phyloP scores from a whole-genome alignment of 2,797 vertebrate genomes.

The Avahi laniger region DNA sequence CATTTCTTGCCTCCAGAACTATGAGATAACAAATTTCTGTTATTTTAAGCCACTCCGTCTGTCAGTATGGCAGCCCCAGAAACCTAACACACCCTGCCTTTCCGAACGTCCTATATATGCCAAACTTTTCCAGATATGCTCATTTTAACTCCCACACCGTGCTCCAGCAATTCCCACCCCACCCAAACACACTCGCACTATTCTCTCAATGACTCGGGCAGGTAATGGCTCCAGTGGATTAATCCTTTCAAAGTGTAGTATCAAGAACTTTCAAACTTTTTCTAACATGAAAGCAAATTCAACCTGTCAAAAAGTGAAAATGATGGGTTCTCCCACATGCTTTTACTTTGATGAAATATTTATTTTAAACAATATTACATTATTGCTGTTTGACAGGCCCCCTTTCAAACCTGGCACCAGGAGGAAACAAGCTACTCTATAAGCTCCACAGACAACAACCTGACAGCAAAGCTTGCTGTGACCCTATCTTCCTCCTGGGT shows the following conservation, averaged over 20 bases:
- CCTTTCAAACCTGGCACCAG: background rate
- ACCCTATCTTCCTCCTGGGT: background rate
- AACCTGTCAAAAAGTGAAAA: background rate
- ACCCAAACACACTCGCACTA: background rate
- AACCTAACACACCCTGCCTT: background rate
- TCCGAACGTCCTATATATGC: background rate
- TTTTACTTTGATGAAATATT: conserved; percentile 54
- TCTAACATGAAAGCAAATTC: conserved; percentile 18
- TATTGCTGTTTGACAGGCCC: background rate
- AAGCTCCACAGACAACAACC: background rate
- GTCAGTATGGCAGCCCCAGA: background rate
- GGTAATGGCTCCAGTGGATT: background rate
- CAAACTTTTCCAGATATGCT: background rate
- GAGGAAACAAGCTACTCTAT: background rate
- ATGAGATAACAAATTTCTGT: background rate
- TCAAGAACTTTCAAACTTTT: conserved; percentile 25
- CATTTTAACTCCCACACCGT: background rate
- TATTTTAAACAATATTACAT: conserved; percentile 36
- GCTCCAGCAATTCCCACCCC: background rate
- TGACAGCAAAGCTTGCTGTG: background rate
- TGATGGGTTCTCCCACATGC: background rate
- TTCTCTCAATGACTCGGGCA: background rate
- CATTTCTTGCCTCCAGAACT: background rate
- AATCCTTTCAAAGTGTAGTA: background rate
- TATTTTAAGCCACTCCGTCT: background rate